Evolutionary conservation across 2,113 vertebrate species (phyloP).

Genomic region (Xerus inauris): DNA sequence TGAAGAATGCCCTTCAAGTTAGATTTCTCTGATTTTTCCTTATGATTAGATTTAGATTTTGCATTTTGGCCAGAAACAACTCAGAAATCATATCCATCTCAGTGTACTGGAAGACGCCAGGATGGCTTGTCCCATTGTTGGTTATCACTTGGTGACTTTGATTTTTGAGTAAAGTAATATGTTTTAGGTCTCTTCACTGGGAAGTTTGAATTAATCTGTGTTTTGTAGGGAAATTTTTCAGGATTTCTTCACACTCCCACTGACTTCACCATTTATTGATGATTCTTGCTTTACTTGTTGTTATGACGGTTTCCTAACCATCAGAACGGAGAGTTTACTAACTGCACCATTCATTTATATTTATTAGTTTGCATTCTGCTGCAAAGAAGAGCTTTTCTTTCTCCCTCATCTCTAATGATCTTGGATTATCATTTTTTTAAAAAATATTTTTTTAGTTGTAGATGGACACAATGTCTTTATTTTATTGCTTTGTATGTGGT

Average conservation of each 20-base stretch:
- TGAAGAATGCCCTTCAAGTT: slow-evolving; percentile 5
- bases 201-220: slow-evolving; percentile 5
- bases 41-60: slow-evolving; percentile 26
- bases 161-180: not conserved
- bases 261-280: not conserved
- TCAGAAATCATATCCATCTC: not conserved
- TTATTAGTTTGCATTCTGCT: not conserved
- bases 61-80: not conserved
- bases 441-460: too few relatives aligned
- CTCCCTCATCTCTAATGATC: not conserved
- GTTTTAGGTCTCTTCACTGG: slow-evolving; percentile 37
- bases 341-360: not conserved
- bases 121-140: not conserved
- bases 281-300: not conserved
- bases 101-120: not conserved
- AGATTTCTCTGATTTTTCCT: not conserved
- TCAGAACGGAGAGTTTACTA: not conserved
- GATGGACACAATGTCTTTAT: too few relatives aligned
- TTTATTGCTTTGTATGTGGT: too few relatives aligned
- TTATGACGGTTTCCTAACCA: not conserved
- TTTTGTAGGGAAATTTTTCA: slow-evolving; percentile 32
- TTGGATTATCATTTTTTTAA: not conserved
- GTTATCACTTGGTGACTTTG: not conserved
- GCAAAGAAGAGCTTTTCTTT: not conserved
- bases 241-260: not conserved